Conservation (phyloP, 1,140 invertebrate genomes). For the Lamellibrachia luymesi region DNA sequence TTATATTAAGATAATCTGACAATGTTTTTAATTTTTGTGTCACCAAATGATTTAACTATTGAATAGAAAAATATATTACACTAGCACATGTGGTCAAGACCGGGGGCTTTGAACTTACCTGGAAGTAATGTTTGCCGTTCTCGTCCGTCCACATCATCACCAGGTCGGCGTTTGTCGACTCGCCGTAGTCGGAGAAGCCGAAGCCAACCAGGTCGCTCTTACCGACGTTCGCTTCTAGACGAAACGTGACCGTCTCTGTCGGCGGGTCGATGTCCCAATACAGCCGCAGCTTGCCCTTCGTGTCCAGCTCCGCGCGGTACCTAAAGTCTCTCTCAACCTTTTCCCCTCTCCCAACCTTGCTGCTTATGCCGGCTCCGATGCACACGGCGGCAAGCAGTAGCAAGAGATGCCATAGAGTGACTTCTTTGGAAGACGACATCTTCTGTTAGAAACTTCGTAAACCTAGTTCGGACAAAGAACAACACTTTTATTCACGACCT, state of each 20-base stretch:
- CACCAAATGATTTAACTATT: too few relatives aligned
- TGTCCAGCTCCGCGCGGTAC: slow-evolving; percentile 17
- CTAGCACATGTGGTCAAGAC: neutral
- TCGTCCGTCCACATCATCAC: slow-evolving; percentile 78
- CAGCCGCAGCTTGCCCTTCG: neutral
- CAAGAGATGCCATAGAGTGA: neutral
- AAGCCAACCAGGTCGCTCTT: slow-evolving; percentile 40
- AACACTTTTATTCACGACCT: neutral
- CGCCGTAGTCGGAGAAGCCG: slow-evolving; percentile 89
- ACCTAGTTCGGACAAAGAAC: neutral
- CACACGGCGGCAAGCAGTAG: neutral
- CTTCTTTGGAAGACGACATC: neutral
- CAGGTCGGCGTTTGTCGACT: slow-evolving; percentile 75
- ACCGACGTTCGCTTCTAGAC: slow-evolving; percentile 25
- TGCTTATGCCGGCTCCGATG: neutral
- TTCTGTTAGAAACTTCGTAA: neutral
- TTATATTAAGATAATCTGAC: too few relatives aligned
- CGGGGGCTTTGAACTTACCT: slow-evolving; percentile 61
- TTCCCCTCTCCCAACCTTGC: neutral
- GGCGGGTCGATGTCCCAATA: slow-evolving; percentile 20
- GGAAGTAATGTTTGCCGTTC: slow-evolving; percentile 65
- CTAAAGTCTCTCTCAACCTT: neutral
- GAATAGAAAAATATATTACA: neutral
- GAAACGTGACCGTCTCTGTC: slow-evolving; percentile 29
- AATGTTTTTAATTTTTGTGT: too few relatives aligned